Percentiles rank a stretch among this genome's conserved stretches.
phyloP scores from a whole-genome alignment of 2,888 invertebrate genomes.

The Podabrus alpinus region DNA sequence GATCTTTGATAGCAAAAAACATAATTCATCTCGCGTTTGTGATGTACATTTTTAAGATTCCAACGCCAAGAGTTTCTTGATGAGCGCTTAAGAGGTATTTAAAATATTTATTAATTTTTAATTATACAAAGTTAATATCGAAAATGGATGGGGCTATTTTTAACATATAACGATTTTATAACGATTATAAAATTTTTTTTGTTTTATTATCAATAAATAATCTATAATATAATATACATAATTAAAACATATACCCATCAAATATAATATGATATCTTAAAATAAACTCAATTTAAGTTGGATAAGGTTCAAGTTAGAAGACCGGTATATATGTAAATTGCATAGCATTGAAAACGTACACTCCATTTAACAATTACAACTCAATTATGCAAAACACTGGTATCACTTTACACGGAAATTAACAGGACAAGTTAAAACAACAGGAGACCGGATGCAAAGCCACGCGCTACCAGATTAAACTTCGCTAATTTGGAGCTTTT shows the following conservation, averaged over 20 bases:
- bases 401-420: constrained; percentile 56
- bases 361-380: constrained; percentile 57
- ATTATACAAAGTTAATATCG: background rate
- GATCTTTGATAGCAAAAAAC: constrained; percentile 40
- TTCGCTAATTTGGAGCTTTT: constrained; percentile 51
- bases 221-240: background rate
- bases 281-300: constrained; percentile 44
- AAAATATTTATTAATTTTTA: background rate
- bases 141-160: background rate
- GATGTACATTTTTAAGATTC: constrained; percentile 51
- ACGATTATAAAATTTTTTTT: too few species aligned
- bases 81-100: background rate
- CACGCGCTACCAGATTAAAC: constrained; percentile 43
- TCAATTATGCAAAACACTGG: constrained; percentile 56
- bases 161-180: background rate
- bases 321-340: constrained; percentile 54
- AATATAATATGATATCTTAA: constrained; percentile 39
- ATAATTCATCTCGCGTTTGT: constrained; percentile 33
- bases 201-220: background rate
- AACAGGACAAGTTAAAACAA: constrained; percentile 55
- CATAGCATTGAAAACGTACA: constrained; percentile 53
- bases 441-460: constrained; percentile 46
- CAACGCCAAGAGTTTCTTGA: constrained; percentile 34
- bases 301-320: constrained; percentile 39
- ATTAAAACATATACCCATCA: background rate